Base-by-base conservation (phyloP, 2,888 invertebrate genomes). In the Ypsolopha scabrella region DNA sequence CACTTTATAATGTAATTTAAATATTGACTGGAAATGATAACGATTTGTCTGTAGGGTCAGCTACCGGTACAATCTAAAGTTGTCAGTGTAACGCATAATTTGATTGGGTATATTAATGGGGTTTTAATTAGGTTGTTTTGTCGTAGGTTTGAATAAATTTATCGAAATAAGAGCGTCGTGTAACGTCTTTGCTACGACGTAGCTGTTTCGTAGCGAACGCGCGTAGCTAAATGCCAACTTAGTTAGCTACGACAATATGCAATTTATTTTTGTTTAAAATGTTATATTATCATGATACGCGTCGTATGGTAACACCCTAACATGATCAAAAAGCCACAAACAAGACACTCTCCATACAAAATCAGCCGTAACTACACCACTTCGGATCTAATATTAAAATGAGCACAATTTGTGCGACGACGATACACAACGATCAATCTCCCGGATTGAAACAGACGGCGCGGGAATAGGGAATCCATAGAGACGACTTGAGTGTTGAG, bases 341-440 rank as follows among this genome's bases (percentile, higher is more conserved):
- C 10, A n/a, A 13, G 11, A 8, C 3, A 11, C 10, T 11, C 14
- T 43, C 2, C 14, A 43, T 43, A 43, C 41, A 39, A 48, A 51
- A 13, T 39, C 37, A 41, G 11, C 33, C 1, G 7, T 6, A 24
- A 44, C 48, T 44, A 41, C 50, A 33, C 35, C 48, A 41, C 41
- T 52, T 51, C 45, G 41, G 65, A 65, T 71, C 61, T 70, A 72
- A 76, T 80, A 81, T 78, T 77, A 68, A 78, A 78, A 77, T 77
- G 73, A 75, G 67, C 60, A 65, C 75, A 80, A 80, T 81, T 80
- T 80, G 78, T 73, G 71, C 69, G 66, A 64, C 60, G 66, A 63
- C 71, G 70, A 73, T 72, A 71, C 63, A 62, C 63, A 65, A 64
- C 72, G 68, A 81, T 81, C 80, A 77, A 80, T 81, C 81, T 77